A percentile compares a stretch with the other conserved stretches of the same genome.
These are phyloP conservation scores for Phalacrocorax brasilianus DNA, from an alignment of 2,113 vertebrate species.

Conservation along the genomic window DNA sequence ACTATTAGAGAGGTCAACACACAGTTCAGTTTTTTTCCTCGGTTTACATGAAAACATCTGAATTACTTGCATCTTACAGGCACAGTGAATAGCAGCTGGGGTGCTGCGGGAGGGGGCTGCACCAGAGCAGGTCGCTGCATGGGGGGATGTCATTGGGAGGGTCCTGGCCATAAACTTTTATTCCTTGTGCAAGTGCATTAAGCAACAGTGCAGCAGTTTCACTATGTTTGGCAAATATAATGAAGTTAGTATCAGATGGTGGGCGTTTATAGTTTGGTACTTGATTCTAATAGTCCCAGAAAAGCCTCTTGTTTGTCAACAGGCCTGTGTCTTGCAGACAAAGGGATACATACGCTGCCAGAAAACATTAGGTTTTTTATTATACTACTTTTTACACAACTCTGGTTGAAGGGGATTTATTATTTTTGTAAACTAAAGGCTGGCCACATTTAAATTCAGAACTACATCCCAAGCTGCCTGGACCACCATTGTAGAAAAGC, in stretches of 20 bases:
- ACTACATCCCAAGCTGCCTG: background rate
- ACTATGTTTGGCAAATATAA: background rate
- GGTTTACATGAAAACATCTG: background rate
- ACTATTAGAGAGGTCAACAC: background rate
- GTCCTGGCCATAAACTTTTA: accelerated
- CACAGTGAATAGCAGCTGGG: background rate
- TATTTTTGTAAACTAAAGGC: constrained; percentile 29
- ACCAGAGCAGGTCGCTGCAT: background rate
- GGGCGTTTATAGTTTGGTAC: background rate
- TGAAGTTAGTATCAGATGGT: background rate
- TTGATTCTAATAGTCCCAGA: background rate
- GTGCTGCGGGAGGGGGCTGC: background rate
- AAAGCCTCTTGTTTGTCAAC: constrained; percentile 38
- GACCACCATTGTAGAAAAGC: constrained; percentile 17
- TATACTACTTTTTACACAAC: constrained; percentile 48
- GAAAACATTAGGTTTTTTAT: constrained; percentile 4
- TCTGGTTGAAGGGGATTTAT: constrained; percentile 17
- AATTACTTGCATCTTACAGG: background rate
- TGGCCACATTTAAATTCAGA: constrained; percentile 36
- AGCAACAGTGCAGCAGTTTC: background rate
- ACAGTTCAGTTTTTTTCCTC: background rate
- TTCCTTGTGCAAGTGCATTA: background rate
- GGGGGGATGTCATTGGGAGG: background rate
- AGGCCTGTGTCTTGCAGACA: constrained; percentile 36
- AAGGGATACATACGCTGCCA: background rate